Percentiles rank a stretch among this genome's conserved stretches.
phyloP scores from a whole-genome alignment of 2,888 invertebrate species.

The Philaethria dido region DNA sequence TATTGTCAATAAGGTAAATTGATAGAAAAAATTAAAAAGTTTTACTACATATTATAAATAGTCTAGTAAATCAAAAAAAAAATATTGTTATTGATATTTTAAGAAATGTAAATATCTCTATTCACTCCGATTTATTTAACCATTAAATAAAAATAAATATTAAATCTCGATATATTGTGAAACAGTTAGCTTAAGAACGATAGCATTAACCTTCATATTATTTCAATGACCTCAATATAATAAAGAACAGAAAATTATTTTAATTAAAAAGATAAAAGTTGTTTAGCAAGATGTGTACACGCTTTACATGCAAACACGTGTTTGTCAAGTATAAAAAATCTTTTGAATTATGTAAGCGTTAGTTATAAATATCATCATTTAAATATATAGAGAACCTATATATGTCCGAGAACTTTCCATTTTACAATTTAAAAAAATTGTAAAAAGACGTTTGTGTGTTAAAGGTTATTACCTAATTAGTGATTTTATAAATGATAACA shows the following conservation, averaged over 20 bases:
- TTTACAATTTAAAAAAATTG: too few relatives aligned
- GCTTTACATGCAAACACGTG: background rate
- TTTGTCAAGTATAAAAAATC: background rate
- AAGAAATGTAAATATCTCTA: background rate
- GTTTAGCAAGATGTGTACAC: background rate
- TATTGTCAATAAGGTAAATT: too few relatives aligned
- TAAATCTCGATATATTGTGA: background rate
- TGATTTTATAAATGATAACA: too few relatives aligned
- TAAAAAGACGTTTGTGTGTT: too few relatives aligned
- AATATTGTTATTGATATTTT: too few relatives aligned
- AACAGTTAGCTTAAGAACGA: background rate
- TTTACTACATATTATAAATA: too few relatives aligned
- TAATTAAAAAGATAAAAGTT: constrained; percentile 15
- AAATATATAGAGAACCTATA: too few relatives aligned
- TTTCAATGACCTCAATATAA: constrained; percentile 20
- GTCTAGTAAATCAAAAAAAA: too few relatives aligned
- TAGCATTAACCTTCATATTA: constrained; percentile 18
- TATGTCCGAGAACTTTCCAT: too few relatives aligned
- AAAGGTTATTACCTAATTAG: too few relatives aligned
- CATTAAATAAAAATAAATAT: constrained; percentile 4
- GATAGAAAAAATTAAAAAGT: too few relatives aligned
- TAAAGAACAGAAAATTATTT: constrained; percentile 15
- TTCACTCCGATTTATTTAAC: background rate
- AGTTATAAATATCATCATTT: background rate
- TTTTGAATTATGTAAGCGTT: background rate